Percentiles rank a stretch among this genome's conserved stretches.
These are phyloP conservation scores for Labeo calbasu DNA, from an alignment of 2,797 vertebrate genomes.

Conservation along the genomic window DNA sequence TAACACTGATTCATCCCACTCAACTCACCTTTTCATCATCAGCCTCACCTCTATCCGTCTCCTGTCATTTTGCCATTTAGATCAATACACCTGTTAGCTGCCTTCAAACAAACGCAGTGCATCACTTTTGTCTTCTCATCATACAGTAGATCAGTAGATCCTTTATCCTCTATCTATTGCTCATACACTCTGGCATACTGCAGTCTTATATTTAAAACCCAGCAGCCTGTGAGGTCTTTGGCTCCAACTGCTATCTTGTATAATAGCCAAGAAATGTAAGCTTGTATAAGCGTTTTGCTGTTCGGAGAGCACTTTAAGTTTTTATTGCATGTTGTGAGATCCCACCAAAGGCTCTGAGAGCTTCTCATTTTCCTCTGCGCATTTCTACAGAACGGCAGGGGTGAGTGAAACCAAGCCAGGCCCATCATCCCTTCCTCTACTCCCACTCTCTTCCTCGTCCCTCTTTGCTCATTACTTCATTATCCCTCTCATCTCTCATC, in stretches of 20 bases:
- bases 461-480: constrained; percentile 44
- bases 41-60: constrained; percentile 41
- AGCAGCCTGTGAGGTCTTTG: constrained; percentile 17
- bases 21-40: constrained; percentile 29
- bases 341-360: constrained; percentile 26
- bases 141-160: constrained; percentile 20
- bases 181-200: background rate
- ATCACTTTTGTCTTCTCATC: constrained; percentile 34
- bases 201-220: constrained; percentile 29
- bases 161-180: background rate
- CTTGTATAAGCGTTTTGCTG: constrained; percentile 27
- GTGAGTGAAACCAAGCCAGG: constrained; percentile 31
- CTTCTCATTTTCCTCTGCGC: constrained; percentile 23
- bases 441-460: constrained; percentile 52
- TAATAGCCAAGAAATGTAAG: constrained; percentile 30
- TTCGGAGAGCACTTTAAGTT: constrained; percentile 43
- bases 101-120: constrained; percentile 38
- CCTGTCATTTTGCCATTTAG: constrained; percentile 39
- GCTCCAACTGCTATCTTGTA: constrained; percentile 46
- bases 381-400: constrained; percentile 9
- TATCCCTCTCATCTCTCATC: constrained; percentile 30
- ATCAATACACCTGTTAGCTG: constrained; percentile 45
- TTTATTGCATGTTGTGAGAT: constrained; percentile 48
- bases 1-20: constrained; percentile 6
- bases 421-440: constrained; percentile 46